Evolutionary conservation across 1,140 invertebrate genomes (phyloP).

Genomic region (Sipha flava): DNA sequence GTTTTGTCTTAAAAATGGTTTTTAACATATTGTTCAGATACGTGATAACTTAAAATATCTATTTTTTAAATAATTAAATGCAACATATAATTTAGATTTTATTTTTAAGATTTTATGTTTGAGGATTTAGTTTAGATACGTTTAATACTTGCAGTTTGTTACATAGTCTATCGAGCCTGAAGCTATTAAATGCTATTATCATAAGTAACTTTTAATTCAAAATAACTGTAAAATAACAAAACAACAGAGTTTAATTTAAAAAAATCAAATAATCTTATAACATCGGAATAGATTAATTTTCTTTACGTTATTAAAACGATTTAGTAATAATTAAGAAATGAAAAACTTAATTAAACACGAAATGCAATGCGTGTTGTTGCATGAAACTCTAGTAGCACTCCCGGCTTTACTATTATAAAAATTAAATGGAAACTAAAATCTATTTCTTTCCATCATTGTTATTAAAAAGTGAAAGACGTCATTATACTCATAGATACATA

Average conservation of each 20-base stretch:
- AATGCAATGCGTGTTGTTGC: background rate
- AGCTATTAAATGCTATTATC: background rate
- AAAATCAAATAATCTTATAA: background rate
- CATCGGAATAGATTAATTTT: background rate
- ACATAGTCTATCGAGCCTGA: background rate
- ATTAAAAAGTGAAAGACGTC: slow-evolving; percentile 1
- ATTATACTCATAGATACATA: background rate
- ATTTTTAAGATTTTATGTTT: background rate
- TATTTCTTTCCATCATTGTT: background rate
- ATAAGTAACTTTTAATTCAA: background rate
- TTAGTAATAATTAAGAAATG: background rate
- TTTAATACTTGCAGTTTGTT: background rate
- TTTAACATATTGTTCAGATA: background rate
- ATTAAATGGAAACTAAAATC: background rate
- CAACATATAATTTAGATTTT: background rate
- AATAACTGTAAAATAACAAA: background rate
- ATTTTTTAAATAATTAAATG: background rate
- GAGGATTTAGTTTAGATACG: background rate
- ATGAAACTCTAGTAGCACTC: background rate
- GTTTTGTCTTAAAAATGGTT: background rate
- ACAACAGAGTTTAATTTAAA: background rate
- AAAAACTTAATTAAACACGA: background rate
- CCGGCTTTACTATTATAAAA: background rate
- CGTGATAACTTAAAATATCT: background rate
- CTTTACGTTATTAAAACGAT: background rate